Conservation (phyloP, 2,888 invertebrate species). For the Tupiocoris notatus region DNA sequence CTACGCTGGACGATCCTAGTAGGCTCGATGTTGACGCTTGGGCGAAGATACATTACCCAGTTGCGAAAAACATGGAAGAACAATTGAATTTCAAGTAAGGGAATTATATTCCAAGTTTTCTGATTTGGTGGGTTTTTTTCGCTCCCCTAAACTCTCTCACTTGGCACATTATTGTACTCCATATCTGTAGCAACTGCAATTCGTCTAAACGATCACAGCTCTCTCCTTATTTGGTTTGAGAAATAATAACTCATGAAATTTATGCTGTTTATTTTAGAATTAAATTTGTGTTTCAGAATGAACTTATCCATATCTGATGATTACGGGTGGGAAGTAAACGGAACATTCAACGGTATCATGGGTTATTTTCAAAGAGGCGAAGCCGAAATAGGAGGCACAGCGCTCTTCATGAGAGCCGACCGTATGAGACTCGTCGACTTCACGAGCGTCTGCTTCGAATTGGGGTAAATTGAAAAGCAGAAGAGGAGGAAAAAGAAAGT, state of each 20-base stretch:
- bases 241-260: not conserved
- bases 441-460: conserved; percentile 58
- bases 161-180: too few species aligned
- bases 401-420: conserved; percentile 61
- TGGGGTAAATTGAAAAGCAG: too few species aligned
- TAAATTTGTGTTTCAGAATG: conserved; percentile 51
- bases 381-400: conserved; percentile 60
- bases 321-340: conserved; percentile 61
- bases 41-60: conserved; percentile 55
- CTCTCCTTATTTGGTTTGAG: too few species aligned
- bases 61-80: conserved; percentile 53
- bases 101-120: not conserved
- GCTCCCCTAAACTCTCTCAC: too few species aligned
- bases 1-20: conserved; percentile 38
- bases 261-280: not conserved
- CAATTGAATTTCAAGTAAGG: conserved; percentile 55
- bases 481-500: too few species aligned
- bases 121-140: too few species aligned
- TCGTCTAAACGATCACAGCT: too few species aligned
- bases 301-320: conserved; percentile 55
- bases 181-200: too few species aligned
- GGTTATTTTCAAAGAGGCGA: conserved; percentile 60
- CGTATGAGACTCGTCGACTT: conserved; percentile 59
- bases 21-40: conserved; percentile 54
- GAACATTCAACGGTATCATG: conserved; percentile 60